phyloP scores from a whole-genome alignment of 2,888 invertebrate species.

The Lucinisca nassula region DNA sequence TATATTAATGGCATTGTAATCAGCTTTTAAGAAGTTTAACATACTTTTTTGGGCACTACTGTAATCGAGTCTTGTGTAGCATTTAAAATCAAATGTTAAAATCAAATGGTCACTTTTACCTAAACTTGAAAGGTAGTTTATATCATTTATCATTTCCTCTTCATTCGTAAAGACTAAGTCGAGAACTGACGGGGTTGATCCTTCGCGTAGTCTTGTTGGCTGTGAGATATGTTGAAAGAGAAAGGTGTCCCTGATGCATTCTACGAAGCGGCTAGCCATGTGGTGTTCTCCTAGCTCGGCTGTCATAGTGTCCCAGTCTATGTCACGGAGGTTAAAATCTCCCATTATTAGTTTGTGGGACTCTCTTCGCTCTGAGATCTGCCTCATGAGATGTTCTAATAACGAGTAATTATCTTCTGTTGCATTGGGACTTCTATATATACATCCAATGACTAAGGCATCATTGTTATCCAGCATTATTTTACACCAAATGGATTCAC shows the following conservation, averaged over 20 bases:
- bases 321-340: no score
- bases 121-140: no score
- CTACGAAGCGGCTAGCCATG: neutral
- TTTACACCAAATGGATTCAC: neutral
- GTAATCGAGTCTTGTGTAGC: no score
- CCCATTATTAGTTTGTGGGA: neutral
- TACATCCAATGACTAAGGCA: neutral
- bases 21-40: no score
- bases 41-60: no score
- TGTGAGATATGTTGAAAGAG: neutral
- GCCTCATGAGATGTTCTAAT: neutral
- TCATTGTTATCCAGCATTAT: neutral
- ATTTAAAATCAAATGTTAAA: no score
- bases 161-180: no score
- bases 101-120: no score
- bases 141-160: no score
- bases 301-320: neutral
- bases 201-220: no score
- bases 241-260: constrained; percentile 1
- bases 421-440: constrained; percentile 15
- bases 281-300: neutral
- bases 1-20: no score
- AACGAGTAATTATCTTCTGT: neutral
- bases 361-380: neutral
- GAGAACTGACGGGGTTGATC: no score